Evolutionary conservation across 2,113 vertebrate genomes (phyloP).

Genomic region (Phalacrocorax aristotelis): DNA sequence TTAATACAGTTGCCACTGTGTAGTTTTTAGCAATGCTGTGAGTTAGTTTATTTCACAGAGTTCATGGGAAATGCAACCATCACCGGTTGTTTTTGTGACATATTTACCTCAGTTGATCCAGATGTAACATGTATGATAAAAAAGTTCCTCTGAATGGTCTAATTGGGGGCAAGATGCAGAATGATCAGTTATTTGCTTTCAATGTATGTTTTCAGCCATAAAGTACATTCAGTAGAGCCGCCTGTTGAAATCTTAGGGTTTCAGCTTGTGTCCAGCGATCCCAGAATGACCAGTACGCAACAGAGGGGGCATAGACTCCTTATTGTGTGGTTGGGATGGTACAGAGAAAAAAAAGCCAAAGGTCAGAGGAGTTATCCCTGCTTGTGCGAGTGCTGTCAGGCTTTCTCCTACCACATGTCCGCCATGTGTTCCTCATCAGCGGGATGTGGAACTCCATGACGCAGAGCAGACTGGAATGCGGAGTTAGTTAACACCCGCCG

Average conservation of each 20-base stretch:
- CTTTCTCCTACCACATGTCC: slow-evolving; percentile 64
- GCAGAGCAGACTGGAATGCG: slow-evolving; percentile 72
- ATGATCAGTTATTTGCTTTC: neutral
- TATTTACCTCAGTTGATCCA: neutral
- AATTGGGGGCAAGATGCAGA: neutral
- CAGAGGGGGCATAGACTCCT: slow-evolving; percentile 7
- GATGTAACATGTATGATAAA: neutral
- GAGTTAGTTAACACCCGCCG: slow-evolving; percentile 70
- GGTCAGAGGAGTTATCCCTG: slow-evolving; percentile 66
- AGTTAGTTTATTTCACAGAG: neutral
- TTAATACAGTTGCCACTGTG: neutral
- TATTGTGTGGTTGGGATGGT: slow-evolving; percentile 34
- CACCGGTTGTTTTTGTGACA: neutral
- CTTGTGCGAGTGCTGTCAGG: slow-evolving; percentile 52
- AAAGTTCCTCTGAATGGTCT: neutral
- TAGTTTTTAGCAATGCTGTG: neutral
- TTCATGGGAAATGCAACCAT: neutral
- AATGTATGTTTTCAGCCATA: neutral
- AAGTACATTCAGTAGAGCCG: neutral
- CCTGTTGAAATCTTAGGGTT: neutral
- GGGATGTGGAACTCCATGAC: slow-evolving; percentile 71
- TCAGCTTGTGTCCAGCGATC: neutral
- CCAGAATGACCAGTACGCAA: neutral
- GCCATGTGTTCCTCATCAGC: slow-evolving; percentile 75
- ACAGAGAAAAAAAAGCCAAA: slow-evolving; percentile 36